Conservation (phyloP, 2,797 vertebrate genomes). For the Melanotaenia pygmaea region DNA sequence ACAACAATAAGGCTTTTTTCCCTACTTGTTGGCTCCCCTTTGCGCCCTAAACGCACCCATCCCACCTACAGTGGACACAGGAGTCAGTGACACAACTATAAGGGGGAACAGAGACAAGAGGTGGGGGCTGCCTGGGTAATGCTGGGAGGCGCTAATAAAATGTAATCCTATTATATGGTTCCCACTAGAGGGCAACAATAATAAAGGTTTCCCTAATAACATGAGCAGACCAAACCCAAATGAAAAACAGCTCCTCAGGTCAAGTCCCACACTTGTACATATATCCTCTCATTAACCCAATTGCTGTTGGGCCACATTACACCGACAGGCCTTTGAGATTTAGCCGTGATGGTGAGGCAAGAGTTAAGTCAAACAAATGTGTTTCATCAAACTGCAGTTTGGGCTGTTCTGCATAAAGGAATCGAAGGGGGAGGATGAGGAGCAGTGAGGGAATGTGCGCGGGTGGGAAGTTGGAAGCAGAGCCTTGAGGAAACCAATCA, state of each 20-base stretch:
- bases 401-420: slow-evolving; percentile 82
- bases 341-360: slow-evolving; percentile 72
- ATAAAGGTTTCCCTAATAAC: slow-evolving; percentile 89
- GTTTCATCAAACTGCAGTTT: slow-evolving; percentile 86
- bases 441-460: slow-evolving; percentile 81
- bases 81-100: slow-evolving; percentile 68
- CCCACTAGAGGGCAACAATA: slow-evolving; percentile 88
- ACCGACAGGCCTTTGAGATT: slow-evolving; percentile 76
- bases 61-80: slow-evolving; percentile 69
- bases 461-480: slow-evolving; percentile 77
- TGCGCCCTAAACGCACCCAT: slow-evolving; percentile 46
- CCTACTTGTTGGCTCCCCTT: slow-evolving; percentile 18
- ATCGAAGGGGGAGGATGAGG: slow-evolving; percentile 60
- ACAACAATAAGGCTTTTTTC: slow-evolving; percentile 14
- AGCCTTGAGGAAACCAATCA: slow-evolving; percentile 84
- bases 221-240: slow-evolving; percentile 82
- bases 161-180: slow-evolving; percentile 88
- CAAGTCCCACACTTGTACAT: slow-evolving; percentile 84
- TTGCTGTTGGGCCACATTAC: slow-evolving; percentile 82
- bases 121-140: slow-evolving; percentile 75
- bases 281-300: slow-evolving; percentile 83
- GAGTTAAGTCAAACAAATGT: slow-evolving; percentile 88
- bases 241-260: slow-evolving; percentile 83
- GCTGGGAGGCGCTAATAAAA: slow-evolving; percentile 88
- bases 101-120: slow-evolving; percentile 73